Percentiles rank a stretch among this genome's conserved stretches.
phyloP scores from a whole-genome alignment of 2,113 vertebrate genomes.

The Alaudala cheleensis region DNA sequence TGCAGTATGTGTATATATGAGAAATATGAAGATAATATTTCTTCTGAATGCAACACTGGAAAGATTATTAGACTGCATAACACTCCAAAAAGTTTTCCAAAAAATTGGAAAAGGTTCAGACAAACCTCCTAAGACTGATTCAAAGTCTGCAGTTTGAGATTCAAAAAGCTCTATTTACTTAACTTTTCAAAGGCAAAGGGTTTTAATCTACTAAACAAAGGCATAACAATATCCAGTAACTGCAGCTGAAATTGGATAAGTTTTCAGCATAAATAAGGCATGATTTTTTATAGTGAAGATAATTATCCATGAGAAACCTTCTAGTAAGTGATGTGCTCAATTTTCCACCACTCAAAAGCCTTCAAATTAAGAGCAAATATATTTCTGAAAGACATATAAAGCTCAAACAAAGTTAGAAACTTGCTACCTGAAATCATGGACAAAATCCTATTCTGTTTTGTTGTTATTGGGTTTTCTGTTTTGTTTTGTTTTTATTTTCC shows the following conservation, averaged over 20 bases:
- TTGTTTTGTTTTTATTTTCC: neutral
- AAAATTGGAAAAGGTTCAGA: constrained; percentile 5
- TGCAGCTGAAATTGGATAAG: neutral
- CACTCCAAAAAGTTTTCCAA: neutral
- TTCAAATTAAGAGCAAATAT: neutral
- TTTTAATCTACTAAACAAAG: constrained; percentile 37
- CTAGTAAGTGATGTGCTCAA: neutral
- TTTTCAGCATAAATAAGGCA: neutral
- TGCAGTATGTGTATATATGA: neutral
- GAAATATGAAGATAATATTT: neutral
- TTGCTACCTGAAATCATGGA: neutral
- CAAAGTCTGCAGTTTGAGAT: neutral
- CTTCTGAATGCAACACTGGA: neutral
- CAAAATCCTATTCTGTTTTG: neutral
- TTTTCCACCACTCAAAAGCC: neutral
- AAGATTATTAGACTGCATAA: neutral
- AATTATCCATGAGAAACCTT: neutral
- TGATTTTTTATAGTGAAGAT: neutral
- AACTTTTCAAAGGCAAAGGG: constrained; percentile 22
- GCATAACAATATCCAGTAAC: neutral
- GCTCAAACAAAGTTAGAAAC: neutral
- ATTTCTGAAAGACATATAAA: neutral
- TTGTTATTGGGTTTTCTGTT: neutral
- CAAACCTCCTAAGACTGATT: neutral
- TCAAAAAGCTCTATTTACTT: neutral